phyloP scores from a whole-genome alignment of 2,113 vertebrate species.

The Ctenomys sociabilis region DNA sequence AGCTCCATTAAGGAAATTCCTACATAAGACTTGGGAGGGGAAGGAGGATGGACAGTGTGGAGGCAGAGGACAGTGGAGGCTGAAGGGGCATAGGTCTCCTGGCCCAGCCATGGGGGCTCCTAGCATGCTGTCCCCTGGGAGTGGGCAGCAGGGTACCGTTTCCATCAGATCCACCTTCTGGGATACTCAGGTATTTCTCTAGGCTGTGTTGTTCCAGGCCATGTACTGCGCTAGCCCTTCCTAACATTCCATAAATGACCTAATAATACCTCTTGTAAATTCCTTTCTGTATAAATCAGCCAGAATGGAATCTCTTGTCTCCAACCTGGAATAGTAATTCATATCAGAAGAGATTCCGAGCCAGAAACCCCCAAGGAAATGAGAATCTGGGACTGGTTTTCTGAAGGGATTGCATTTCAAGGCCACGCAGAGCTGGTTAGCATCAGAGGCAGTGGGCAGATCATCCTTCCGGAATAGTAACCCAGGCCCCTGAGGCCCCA shows the following conservation, averaged over 20 bases:
- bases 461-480: fast-evolving
- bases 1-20: background rate
- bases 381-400: constrained; percentile 64
- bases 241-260: constrained; percentile 43
- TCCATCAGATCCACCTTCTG: background rate
- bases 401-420: background rate
- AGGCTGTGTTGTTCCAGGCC: background rate
- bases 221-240: background rate
- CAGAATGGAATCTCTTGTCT: constrained; percentile 50
- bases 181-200: background rate
- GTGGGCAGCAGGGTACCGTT: background rate
- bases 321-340: constrained; percentile 45
- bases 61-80: background rate
- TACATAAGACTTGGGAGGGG: background rate
- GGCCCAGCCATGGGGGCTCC: background rate
- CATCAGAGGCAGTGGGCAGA: background rate
- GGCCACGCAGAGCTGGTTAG: background rate
- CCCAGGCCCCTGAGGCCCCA: background rate
- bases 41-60: background rate
- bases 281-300: constrained; percentile 63
- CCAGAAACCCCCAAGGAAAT: constrained; percentile 53
- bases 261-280: constrained; percentile 56
- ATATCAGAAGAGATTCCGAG: constrained; percentile 59
- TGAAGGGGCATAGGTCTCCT: background rate
- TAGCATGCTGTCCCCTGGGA: background rate